Evolutionary conservation across 1,140 invertebrate species (phyloP).

Genomic region (Phenacoccus solenopsis): DNA sequence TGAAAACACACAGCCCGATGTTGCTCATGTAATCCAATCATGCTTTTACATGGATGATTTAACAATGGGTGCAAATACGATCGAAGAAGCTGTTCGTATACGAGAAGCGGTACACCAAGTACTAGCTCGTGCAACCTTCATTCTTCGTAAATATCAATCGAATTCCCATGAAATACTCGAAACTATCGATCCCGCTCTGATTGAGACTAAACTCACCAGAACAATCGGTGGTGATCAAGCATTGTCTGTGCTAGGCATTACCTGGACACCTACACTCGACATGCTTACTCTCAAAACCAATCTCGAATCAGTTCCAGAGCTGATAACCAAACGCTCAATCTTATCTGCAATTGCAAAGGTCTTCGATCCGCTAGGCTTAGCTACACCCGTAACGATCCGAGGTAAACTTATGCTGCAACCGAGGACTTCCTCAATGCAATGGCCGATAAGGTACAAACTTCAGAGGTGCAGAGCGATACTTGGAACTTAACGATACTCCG

Average conservation of each 20-base stretch:
- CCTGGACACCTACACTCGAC: not conserved
- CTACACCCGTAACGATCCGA: conserved; percentile 26
- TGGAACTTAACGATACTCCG: not conserved
- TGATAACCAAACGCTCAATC: conserved; percentile 19
- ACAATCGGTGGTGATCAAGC: not conserved
- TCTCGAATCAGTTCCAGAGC: not conserved
- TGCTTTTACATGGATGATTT: conserved; percentile 14
- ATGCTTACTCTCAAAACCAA: not conserved
- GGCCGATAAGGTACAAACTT: conserved; percentile 19
- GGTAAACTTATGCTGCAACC: conserved; percentile 21
- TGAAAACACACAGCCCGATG: not conserved
- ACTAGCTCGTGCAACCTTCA: conserved; percentile 24
- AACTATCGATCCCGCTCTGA: not conserved
- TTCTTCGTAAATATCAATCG: conserved; percentile 28
- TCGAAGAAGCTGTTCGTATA: not conserved
- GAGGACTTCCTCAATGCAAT: too few species aligned
- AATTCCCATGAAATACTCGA: not conserved
- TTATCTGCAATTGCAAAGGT: conserved; percentile 24
- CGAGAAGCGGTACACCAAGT: conserved; percentile 25
- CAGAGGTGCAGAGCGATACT: not conserved
- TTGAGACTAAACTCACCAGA: not conserved
- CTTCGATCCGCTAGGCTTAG: conserved; percentile 29
- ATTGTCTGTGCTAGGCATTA: not conserved
- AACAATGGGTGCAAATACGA: not conserved
- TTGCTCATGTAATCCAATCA: not conserved